Conservation (phyloP, 1,140 invertebrate genomes). For the Heliconius hewitsoni region DNA sequence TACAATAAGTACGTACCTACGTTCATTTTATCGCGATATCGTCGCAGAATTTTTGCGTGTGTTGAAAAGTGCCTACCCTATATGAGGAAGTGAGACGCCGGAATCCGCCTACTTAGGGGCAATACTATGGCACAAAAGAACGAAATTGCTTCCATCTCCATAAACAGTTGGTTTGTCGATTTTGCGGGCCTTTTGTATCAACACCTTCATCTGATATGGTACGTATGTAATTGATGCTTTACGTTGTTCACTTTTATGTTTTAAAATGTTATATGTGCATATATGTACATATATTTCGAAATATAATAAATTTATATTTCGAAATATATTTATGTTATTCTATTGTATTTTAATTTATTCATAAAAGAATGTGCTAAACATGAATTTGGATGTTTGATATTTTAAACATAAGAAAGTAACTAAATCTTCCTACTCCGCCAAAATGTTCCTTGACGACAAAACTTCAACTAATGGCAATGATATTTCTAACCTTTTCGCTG, state of each 20-base stretch:
- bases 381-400: too few relatives aligned
- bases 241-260: neutral
- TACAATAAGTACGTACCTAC: neutral
- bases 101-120: conserved; percentile 58
- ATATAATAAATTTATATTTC: too few relatives aligned
- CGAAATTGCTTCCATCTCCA: conserved; percentile 63
- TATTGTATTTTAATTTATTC: too few relatives aligned
- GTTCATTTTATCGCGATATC: conserved; percentile 29
- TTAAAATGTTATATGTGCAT: neutral
- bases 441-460: too few relatives aligned
- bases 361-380: too few relatives aligned
- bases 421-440: too few relatives aligned
- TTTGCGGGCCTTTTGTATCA: conserved; percentile 54
- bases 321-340: too few relatives aligned
- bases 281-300: too few relatives aligned
- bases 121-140: conserved; percentile 65
- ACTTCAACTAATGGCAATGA: too few relatives aligned
- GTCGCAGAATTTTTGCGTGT: conserved; percentile 44
- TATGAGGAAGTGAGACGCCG: conserved; percentile 41
- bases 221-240: conserved; percentile 19
- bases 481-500: too few relatives aligned
- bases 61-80: conserved; percentile 34
- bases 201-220: conserved; percentile 47
- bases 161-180: conserved; percentile 65
- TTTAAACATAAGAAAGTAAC: too few relatives aligned